These are phyloP conservation scores for Chauna torquata DNA, from an alignment of 2,113 vertebrate genomes.

Conservation along the genomic window DNA sequence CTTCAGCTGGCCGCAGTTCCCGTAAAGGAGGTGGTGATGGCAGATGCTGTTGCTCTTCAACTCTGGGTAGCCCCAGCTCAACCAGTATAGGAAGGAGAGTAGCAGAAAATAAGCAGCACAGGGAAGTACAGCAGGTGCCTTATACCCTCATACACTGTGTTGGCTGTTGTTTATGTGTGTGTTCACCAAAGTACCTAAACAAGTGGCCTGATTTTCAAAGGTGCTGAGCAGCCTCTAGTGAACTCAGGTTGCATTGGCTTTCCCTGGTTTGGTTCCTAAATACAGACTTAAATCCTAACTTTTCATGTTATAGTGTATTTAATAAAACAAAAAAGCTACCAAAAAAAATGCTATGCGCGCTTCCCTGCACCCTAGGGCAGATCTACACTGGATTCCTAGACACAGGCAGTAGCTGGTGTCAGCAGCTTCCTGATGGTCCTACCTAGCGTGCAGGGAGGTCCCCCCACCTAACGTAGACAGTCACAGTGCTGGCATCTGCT, in stretches of 20 bases:
- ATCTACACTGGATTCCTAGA: neutral
- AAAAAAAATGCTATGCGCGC: neutral
- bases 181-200: neutral
- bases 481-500: neutral
- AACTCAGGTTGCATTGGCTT: neutral
- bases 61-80: neutral
- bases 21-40: neutral
- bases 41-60: neutral
- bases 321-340: neutral
- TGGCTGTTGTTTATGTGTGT: neutral
- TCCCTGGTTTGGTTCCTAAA: neutral
- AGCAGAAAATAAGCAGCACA: neutral
- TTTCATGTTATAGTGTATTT: neutral
- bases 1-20: neutral
- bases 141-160: neutral
- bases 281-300: neutral
- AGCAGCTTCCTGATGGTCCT: neutral
- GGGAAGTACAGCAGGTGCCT: neutral
- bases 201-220: neutral
- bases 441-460: neutral
- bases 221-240: neutral
- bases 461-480: neutral
- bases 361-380: neutral
- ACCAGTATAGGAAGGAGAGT: neutral
- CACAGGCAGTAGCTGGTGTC: neutral